A percentile compares a stretch with the other conserved stretches of the same genome.
Evolutionary conservation across 2,797 vertebrate species (phyloP).

Genomic region (Scomberomorus guttatus): DNA sequence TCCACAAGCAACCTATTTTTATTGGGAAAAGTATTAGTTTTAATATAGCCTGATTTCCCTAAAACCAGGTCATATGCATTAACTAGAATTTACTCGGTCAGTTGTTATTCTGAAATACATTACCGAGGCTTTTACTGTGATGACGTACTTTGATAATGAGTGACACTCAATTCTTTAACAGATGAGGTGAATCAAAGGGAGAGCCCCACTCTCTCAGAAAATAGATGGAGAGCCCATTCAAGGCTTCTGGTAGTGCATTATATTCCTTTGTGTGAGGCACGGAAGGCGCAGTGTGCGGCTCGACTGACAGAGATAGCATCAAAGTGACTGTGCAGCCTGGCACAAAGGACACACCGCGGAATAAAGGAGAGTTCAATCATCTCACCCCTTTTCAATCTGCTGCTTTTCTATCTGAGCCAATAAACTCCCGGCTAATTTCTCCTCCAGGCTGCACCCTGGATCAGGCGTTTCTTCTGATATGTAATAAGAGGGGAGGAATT

Average conservation of each 20-base stretch:
- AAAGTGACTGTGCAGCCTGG: conserved; percentile 75
- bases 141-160: conserved; percentile 68
- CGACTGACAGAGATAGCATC: conserved; percentile 80
- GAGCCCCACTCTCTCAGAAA: conserved; percentile 61
- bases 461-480: conserved; percentile 58
- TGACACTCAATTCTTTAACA: conserved; percentile 51
- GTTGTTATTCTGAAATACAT: conserved; percentile 56
- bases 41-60: not conserved
- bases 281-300: conserved; percentile 60
- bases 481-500: conserved; percentile 59
- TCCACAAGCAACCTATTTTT: conserved; percentile 7
- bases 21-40: not conserved
- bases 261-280: conserved; percentile 78
- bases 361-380: conserved; percentile 83
- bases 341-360: conserved; percentile 78
- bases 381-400: conserved; percentile 78
- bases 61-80: conserved; percentile 44
- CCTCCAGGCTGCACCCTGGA: conserved; percentile 58
- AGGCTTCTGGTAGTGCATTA: conserved; percentile 72
- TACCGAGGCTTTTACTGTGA: conserved; percentile 48
- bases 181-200: conserved; percentile 61
- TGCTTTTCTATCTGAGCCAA: conserved; percentile 77
- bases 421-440: conserved; percentile 77
- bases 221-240: conserved; percentile 65
- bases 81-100: conserved; percentile 48